Evolutionary conservation across 2,888 invertebrate species (phyloP).

Genomic region (Branchellion lobata): DNA sequence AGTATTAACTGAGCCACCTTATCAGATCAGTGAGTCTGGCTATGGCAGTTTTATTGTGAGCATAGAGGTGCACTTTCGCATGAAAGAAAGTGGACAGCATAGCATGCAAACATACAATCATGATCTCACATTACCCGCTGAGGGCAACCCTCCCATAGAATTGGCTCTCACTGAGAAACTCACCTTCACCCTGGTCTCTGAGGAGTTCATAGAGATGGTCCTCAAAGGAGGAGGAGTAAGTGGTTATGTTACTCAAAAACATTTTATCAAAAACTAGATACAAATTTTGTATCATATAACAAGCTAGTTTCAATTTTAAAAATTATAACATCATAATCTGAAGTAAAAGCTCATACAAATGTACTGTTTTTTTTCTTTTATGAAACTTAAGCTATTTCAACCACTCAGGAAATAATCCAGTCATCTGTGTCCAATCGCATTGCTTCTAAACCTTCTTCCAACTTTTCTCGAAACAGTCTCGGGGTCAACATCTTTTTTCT

Average conservation of each 20-base stretch:
- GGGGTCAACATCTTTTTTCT: background rate
- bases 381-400: too few species aligned
- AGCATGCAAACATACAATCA: constrained; percentile 31
- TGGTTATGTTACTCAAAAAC: background rate
- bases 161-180: constrained; percentile 32
- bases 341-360: too few species aligned
- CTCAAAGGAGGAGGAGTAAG: constrained; percentile 36
- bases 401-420: background rate
- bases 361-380: too few species aligned
- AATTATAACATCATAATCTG: too few species aligned
- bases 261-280: background rate
- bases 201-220: constrained; percentile 27
- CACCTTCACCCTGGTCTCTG: constrained; percentile 28
- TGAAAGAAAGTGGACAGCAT: constrained; percentile 7
- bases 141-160: constrained; percentile 26
- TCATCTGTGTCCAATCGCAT: background rate
- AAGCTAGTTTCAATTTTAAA: background rate
- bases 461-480: background rate
- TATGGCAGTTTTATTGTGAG: constrained; percentile 31
- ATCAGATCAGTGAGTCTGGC: constrained; percentile 6
- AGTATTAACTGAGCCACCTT: constrained; percentile 26
- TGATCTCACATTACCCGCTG: constrained; percentile 27
- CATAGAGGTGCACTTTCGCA: constrained; percentile 31
- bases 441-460: constrained; percentile 3
- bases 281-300: background rate